phyloP scores from a whole-genome alignment of 2,797 vertebrate species.

The Pipistrellus kuhlii region DNA sequence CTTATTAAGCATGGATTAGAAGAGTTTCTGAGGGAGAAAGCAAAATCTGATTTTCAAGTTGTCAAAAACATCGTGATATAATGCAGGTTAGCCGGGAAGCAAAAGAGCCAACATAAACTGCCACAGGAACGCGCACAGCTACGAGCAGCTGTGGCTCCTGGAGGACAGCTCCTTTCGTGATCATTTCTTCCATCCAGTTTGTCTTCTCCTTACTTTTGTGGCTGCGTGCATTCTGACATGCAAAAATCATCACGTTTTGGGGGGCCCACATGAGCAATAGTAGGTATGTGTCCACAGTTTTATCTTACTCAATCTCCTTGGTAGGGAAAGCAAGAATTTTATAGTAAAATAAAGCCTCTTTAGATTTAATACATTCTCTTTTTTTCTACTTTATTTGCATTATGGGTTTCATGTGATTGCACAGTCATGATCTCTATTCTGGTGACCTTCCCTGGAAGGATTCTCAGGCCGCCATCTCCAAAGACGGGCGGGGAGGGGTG shows the following conservation, averaged over 20 bases:
- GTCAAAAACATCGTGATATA: constrained; percentile 59
- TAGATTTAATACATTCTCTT: neutral
- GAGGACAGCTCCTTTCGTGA: constrained; percentile 17
- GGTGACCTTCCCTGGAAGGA: neutral
- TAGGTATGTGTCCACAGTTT: neutral
- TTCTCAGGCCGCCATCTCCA: neutral
- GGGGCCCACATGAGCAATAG: neutral
- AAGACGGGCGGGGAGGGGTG: neutral
- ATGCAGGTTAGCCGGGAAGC: constrained; percentile 60
- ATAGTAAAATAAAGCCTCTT: constrained; percentile 26
- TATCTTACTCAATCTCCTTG: constrained; percentile 44
- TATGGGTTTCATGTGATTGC: neutral
- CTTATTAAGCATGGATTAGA: constrained; percentile 81
- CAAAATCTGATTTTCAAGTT: constrained; percentile 77
- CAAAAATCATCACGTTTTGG: neutral
- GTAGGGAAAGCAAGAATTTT: constrained; percentile 55
- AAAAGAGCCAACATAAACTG: constrained; percentile 61
- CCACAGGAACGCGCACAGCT: constrained; percentile 65
- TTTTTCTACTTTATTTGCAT: neutral
- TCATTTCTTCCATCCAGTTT: constrained; percentile 54
- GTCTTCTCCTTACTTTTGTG: constrained; percentile 34
- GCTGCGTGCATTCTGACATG: neutral
- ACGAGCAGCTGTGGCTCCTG: constrained; percentile 69
- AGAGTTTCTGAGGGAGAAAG: constrained; percentile 64
- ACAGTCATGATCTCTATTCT: neutral